Evolutionary conservation across 35 echinoderm and acorn worm species (phyloP), one percentile per base, ranked within the genome.

Genomic region (Ophiothrix spiculata): DNA sequence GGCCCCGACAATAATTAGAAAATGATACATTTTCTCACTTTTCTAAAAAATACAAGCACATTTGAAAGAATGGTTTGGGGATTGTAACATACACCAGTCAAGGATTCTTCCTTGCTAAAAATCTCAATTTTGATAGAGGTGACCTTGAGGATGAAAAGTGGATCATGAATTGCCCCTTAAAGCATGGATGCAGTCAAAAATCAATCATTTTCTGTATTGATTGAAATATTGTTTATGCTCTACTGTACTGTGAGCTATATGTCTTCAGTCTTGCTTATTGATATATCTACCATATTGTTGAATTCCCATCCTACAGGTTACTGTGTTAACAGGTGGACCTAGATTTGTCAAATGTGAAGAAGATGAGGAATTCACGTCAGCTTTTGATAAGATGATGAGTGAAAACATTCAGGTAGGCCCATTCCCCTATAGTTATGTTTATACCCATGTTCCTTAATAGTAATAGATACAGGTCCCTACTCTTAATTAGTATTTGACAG

Each of bases 361-460:
- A 76, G 96, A 99, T 84, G 96, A 99, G 3, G 92, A 99, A 45
- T 99, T 99, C 75, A 88, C 88, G 23, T 60, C 89, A 33, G 92
- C 86, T 41, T 99, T 89, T 91, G 92, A 94, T 46, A 99, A 99
- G 64, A 83, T 99, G 45, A 86, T 99, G 77, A 84, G 89, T 4
- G 96, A 99, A 6, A 92, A 85, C 12, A 88, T 88, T 31, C 96
- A 99, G 89, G 96, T 99, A 42, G 54, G 25, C 46, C n/a, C n/a
- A n/a, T n/a, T 75, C 33, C 36, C 29, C 73, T 75, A 6, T 19
- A 10, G 21, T 31, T 31, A 75, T 33, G n/a, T n/a, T n/a, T 33
- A 31, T 21, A 75, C 35, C n/a, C 2, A 75, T 21, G 35, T 75
- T 75, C 21, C 8, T 75, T 21, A 15, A 63, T 15, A 63, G 14